Evolutionary conservation across 2,113 vertebrate genomes (phyloP).

Genomic region (Fukomys damarensis): DNA sequence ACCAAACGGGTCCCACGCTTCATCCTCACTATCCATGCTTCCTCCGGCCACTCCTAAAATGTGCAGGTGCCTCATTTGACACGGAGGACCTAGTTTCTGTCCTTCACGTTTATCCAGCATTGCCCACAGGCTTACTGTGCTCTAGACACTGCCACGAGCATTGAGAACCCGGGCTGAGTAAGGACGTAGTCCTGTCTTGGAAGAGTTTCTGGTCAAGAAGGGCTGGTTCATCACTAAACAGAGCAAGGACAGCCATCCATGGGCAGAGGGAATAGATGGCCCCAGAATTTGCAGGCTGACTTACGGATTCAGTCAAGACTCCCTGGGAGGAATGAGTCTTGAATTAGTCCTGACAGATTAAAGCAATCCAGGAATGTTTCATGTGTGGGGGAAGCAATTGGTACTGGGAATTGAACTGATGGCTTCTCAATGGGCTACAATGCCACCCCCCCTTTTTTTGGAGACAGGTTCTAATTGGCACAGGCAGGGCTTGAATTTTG

Average conservation of each 20-base stretch:
- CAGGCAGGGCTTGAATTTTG: background rate
- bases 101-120: background rate
- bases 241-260: too few species aligned
- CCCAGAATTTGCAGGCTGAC: background rate
- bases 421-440: background rate
- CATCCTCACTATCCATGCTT: background rate
- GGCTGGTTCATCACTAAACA: background rate
- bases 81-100: background rate
- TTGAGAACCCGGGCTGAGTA: background rate
- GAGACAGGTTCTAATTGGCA: background rate
- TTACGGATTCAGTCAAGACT: background rate
- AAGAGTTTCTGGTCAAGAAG: background rate
- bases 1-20: background rate
- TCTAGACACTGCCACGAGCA: background rate
- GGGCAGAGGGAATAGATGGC: background rate
- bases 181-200: background rate
- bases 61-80: background rate
- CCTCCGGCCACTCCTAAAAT: background rate
- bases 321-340: background rate
- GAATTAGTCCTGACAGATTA: background rate
- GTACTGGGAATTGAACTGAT: background rate
- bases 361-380: background rate
- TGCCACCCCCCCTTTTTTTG: background rate
- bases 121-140: background rate
- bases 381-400: background rate